phyloP scores from a whole-genome alignment of 2,113 vertebrate genomes.

The Parus major region DNA sequence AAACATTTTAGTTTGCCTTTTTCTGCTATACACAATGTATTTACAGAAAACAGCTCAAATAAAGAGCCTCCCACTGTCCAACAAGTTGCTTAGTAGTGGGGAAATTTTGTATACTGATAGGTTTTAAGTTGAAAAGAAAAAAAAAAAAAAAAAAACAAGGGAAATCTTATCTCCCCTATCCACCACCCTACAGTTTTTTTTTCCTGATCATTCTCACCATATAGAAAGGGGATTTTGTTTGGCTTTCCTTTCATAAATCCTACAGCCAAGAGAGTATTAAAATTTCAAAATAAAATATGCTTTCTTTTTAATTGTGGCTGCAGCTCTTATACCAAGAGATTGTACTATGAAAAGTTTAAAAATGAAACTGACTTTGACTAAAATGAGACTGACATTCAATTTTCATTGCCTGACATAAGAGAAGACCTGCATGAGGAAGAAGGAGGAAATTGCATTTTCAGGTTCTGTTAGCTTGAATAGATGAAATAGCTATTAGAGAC shows the following conservation, averaged over 20 bases:
- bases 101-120: background rate
- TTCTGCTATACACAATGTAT: background rate
- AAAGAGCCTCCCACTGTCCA: background rate
- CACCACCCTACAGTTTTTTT: background rate
- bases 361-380: background rate
- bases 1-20: conserved; percentile 22
- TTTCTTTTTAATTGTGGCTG: background rate
- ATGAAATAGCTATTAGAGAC: background rate
- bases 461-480: background rate
- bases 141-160: background rate
- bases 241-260: background rate
- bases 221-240: background rate
- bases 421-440: background rate
- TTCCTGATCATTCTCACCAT: background rate
- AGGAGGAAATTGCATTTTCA: background rate
- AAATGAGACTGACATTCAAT: background rate
- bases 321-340: background rate
- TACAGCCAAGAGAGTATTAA: background rate
- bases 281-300: background rate
- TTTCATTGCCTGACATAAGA: background rate
- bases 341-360: background rate
- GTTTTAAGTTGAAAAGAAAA: background rate
- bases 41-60: conserved; percentile 2
- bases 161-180: background rate
- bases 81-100: background rate